Percentiles rank a stretch among this genome's conserved stretches.
Conservation (phyloP, 1,140 invertebrate species). For the Druon quercuslanigerum region DNA sequence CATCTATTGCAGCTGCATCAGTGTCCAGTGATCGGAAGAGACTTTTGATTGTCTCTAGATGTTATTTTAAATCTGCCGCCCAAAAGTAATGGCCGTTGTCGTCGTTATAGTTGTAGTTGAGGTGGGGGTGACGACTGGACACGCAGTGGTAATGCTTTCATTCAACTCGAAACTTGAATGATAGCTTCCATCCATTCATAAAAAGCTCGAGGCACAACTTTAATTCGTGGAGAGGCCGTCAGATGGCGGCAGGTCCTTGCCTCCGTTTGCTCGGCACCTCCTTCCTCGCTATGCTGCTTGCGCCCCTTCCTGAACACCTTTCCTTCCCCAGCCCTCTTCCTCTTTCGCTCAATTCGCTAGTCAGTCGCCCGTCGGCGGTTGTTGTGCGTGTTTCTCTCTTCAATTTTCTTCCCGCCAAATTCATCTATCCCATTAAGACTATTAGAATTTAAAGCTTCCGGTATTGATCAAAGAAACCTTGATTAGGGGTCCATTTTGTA, state of each 20-base stretch:
- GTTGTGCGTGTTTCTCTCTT: conserved; percentile 45
- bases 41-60: background rate
- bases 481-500: background rate
- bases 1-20: too few relatives aligned
- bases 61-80: conserved; percentile 56
- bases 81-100: conserved; percentile 57
- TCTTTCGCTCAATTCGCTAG: conserved; percentile 29
- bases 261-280: conserved; percentile 51
- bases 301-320: conserved; percentile 44
- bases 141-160: conserved; percentile 73
- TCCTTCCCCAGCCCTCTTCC: conserved; percentile 18
- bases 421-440: background rate
- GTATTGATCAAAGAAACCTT: background rate
- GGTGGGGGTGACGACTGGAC: conserved; percentile 54
- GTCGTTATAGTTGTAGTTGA: conserved; percentile 54
- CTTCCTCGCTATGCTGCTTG: conserved; percentile 52
- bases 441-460: too few relatives aligned
- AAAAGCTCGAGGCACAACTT: conserved; percentile 78
- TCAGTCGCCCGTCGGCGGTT: conserved; percentile 44
- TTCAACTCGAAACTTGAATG: conserved; percentile 79
- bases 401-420: conserved; percentile 39
- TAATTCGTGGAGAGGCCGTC: conserved; percentile 66
- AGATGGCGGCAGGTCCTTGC: conserved; percentile 74
- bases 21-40: too few relatives aligned
- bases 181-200: conserved; percentile 87